Conservation (phyloP, 1,140 invertebrate species). For the Lethrus apterus region DNA sequence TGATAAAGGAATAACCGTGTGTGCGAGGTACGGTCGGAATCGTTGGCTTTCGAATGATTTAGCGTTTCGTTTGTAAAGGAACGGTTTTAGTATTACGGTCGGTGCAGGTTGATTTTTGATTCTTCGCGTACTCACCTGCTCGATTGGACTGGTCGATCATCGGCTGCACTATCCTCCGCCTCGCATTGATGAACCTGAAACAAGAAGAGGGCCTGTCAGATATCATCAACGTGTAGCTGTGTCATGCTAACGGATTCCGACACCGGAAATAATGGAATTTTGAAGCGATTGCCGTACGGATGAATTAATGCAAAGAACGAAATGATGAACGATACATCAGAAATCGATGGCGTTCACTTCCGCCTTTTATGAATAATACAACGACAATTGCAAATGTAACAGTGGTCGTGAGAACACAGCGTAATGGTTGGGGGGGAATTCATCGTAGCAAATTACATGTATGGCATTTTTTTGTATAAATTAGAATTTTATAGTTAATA, state of each 20-base stretch:
- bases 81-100: slow-evolving; percentile 10
- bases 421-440: slow-evolving; percentile 28
- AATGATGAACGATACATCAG: too few species aligned
- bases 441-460: slow-evolving; percentile 39
- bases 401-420: slow-evolving; percentile 33
- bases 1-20: too few species aligned
- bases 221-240: slow-evolving; percentile 40
- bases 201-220: slow-evolving; percentile 32
- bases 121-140: slow-evolving; percentile 63
- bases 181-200: slow-evolving; percentile 96
- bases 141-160: slow-evolving; percentile 98
- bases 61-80: too few species aligned
- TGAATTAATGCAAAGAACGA: too few species aligned
- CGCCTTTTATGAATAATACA: slow-evolving; percentile 36
- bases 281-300: slow-evolving; percentile 16
- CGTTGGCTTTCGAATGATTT: too few species aligned
- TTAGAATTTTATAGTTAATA: too few species aligned
- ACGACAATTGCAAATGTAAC: slow-evolving; percentile 33
- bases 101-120: slow-evolving; percentile 11
- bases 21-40: too few species aligned
- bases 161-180: slow-evolving; percentile 94
- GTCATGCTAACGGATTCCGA: slow-evolving; percentile 49
- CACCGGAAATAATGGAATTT: slow-evolving; percentile 51
- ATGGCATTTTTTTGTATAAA: too few species aligned
- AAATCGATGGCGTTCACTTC: slow-evolving; percentile 33